Percentiles rank a stretch among this genome's conserved stretches.
Evolutionary conservation across 2,113 vertebrate species (phyloP).

Genomic region (Larimichthys polyactis): DNA sequence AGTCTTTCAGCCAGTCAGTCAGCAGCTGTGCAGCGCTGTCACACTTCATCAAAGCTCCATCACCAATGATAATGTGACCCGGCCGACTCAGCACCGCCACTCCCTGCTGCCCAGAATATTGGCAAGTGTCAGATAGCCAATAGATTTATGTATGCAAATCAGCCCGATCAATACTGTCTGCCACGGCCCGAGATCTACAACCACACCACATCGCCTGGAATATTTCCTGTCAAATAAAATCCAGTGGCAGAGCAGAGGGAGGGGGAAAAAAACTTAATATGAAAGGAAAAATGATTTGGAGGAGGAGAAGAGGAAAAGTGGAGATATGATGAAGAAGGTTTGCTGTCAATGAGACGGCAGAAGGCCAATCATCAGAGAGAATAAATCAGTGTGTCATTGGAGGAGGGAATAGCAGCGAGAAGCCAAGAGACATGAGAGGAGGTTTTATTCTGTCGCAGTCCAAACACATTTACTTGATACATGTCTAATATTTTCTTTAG

Average conservation of each 20-base stretch:
- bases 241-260: conserved; percentile 49
- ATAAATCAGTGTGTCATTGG: conserved; percentile 64
- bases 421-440: conserved; percentile 8
- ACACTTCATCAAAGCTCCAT: conserved; percentile 85
- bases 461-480: not conserved
- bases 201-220: conserved; percentile 60
- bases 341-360: conserved; percentile 62
- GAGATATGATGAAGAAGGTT: conserved; percentile 70
- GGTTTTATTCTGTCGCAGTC: conserved; percentile 25
- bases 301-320: conserved; percentile 64
- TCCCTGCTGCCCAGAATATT: conserved; percentile 76
- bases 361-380: conserved; percentile 65
- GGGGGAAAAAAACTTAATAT: conserved; percentile 64
- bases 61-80: conserved; percentile 81
- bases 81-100: conserved; percentile 79
- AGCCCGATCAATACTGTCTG: conserved; percentile 73
- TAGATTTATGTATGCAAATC: conserved; percentile 88
- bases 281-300: conserved; percentile 75
- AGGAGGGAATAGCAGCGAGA: conserved; percentile 25
- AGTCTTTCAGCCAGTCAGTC: conserved; percentile 37
- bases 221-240: conserved; percentile 78
- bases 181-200: conserved; percentile 76
- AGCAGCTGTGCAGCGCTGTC: conserved; percentile 72
- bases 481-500: not conserved
- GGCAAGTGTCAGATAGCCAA: conserved; percentile 85